Evolutionary conservation across 2,113 vertebrate genomes (phyloP).

Genomic region (Merops nubicus): DNA sequence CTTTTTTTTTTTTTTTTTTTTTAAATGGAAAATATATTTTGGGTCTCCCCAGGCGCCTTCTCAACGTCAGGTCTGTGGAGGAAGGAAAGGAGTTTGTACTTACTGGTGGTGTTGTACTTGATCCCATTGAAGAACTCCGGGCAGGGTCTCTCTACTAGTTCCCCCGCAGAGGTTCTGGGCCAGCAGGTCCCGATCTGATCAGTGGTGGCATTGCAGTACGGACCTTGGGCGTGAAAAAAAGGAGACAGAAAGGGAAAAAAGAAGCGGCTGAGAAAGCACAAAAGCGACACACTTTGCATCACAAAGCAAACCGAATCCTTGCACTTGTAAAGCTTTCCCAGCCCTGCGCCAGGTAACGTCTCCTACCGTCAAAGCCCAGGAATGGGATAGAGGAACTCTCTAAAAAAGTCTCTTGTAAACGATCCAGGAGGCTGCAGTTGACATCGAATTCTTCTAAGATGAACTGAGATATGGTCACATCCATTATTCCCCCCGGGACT

Average conservation of each 20-base stretch:
- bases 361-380: slow-evolving; percentile 86
- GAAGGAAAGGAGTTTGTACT: slow-evolving; percentile 64
- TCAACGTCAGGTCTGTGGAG: background rate
- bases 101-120: slow-evolving; percentile 97
- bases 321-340: background rate
- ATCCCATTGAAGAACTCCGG: slow-evolving; percentile 96
- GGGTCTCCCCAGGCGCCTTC: background rate
- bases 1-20: background rate
- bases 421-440: slow-evolving; percentile 90
- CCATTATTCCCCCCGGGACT: slow-evolving; percentile 57
- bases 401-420: slow-evolving; percentile 82
- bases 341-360: background rate
- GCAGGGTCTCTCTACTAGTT: slow-evolving; percentile 91
- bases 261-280: slow-evolving; percentile 2
- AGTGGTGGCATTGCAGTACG: slow-evolving; percentile 91
- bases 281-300: background rate
- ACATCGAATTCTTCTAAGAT: slow-evolving; percentile 86
- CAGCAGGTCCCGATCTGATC: slow-evolving; percentile 99
- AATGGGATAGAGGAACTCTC: slow-evolving; percentile 81
- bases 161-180: slow-evolving; percentile 87
- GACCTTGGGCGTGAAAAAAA: slow-evolving; percentile 70
- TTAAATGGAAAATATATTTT: background rate
- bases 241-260: background rate
- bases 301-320: background rate
- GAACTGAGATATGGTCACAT: slow-evolving; percentile 85